Evolutionary conservation across 2,797 vertebrate genomes (phyloP), one percentile per base, ranked within the genome.

Genomic region (Alcedo atthis): DNA sequence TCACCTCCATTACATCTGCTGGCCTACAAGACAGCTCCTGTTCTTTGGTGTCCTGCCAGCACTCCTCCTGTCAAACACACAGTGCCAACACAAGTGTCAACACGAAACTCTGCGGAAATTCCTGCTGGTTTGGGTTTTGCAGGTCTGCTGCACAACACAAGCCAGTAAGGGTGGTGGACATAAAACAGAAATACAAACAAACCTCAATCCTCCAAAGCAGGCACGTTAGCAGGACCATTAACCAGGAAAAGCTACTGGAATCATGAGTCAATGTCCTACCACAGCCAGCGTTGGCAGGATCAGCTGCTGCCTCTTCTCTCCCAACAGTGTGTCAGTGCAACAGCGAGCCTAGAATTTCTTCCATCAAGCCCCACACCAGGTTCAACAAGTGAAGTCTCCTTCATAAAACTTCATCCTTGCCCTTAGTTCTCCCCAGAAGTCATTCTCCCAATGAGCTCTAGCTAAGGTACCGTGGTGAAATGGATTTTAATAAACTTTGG

Each of bases 11-110:
- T 8, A n/a, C 14, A 37, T 55, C 58, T 75, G 78, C 70, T 68
- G 70, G 48, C 68, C 63, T 76, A 57, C 75, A 78, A 93, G 93
- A 67, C 5, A 76, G 69, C 59, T 94, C 80, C 67, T 93, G 91
- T 6, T 63, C 71, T 70, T 28, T 90, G 83, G 92, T 89, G 90
- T 58, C 71, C 70, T 83, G 91, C 90, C 95, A 95, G 74, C 26
- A 77, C 53, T 46, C 46, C 51, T 54, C 54, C 64, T 69, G 62
- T 45, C 82, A 84, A 85, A 81, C 8, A 46, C 0, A 22, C 51
- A 3, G 1, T 22, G 77, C 77, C 90, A 92, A 78, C 53, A 37
- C 71, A 90, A 87, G 68, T 13, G 42, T 81, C 85, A 89, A 91
- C 59, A 70, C 0, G 33, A 91, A 95, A 73, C 57, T 5, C 28